These are phyloP conservation scores for Prosapia bicincta DNA, from an alignment of 2,888 invertebrate genomes.

Conservation along the genomic window DNA sequence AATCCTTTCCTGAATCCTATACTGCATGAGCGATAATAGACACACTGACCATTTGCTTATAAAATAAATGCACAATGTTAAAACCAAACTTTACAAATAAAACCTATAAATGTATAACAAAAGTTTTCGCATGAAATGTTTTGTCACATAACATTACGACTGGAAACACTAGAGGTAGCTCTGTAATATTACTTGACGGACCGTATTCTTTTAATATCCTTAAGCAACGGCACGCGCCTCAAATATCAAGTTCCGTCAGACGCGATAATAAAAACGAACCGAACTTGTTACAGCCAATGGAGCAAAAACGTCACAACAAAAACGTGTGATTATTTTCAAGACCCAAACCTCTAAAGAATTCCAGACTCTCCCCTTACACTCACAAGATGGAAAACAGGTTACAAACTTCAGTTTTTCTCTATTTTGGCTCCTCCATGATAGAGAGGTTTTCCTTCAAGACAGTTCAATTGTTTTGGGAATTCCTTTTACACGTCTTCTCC, in stretches of 20 bases:
- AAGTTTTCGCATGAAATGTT: too few species aligned
- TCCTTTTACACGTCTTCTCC: background rate
- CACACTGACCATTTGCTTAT: too few species aligned
- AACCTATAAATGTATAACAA: too few species aligned
- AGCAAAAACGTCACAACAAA: constrained; percentile 12
- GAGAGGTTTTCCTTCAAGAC: constrained; percentile 16
- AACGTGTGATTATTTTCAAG: constrained; percentile 18
- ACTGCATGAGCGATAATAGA: too few species aligned
- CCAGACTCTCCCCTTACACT: background rate
- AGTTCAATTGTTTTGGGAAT: constrained; percentile 7
- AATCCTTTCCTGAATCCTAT: too few species aligned
- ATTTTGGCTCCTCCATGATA: constrained; percentile 16
- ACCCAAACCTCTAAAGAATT: constrained; percentile 17
- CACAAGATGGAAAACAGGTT: background rate
- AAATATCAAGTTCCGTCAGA: background rate
- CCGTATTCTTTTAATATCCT: too few species aligned
- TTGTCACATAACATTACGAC: too few species aligned
- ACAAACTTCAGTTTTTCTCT: constrained; percentile 9
- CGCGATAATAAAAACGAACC: background rate
- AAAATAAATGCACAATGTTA: too few species aligned
- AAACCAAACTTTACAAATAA: too few species aligned
- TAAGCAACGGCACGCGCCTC: background rate
- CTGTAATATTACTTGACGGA: too few species aligned
- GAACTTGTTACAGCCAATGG: constrained; percentile 6
- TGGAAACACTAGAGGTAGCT: too few species aligned